Base-by-base conservation (phyloP, 2,797 vertebrate species). In the Chrysocyon brachyurus region DNA sequence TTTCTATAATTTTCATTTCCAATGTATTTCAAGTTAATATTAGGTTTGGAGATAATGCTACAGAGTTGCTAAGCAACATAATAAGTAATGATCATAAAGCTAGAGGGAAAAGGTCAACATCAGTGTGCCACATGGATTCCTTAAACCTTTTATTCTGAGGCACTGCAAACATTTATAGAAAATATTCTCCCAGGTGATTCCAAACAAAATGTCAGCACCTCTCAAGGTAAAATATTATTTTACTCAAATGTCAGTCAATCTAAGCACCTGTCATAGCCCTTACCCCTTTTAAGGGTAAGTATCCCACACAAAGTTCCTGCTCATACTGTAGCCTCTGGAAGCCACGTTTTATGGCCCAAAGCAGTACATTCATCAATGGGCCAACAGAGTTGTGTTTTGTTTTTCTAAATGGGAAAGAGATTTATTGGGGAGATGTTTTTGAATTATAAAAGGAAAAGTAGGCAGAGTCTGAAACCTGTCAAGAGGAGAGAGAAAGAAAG, bases 1-100 rank as follows among this genome's bases (percentile, higher is more conserved):
- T 78, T 88, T 89, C 87, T 90, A 83, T 12, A 98, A 97, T 98
- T 98, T 98, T 96, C 97, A 98, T 98, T 98, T 97, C 94, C 97
- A 98, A 97, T 26, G 84, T 97, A 93, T 97, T 98, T 98, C 97
- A 98, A 98, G 89, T 98, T 98, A 98, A 98, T 98, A 98, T 98
- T 96, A 98, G 97, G 97, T 98, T 95, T 94, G 96, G 96, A 98
- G 97, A 97, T 97, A 97, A 98, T 98, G 97, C 97, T 94, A 93
- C 64, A 77, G 89, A 97, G 98, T 99, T 98, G 97, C 98, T 97
- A 98, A 98, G 98, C 98, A 98, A 98, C 98, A 93, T 31, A 52
- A 63, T 97, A 98, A 98, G 94, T 96, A 98, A 94, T 97, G 61
- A 95, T 90, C 97, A 96, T 72, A 97, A 97, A 97, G 54, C 70